phyloP scores from a whole-genome alignment of 2,113 vertebrate genomes.

The Rhinogobius similis region DNA sequence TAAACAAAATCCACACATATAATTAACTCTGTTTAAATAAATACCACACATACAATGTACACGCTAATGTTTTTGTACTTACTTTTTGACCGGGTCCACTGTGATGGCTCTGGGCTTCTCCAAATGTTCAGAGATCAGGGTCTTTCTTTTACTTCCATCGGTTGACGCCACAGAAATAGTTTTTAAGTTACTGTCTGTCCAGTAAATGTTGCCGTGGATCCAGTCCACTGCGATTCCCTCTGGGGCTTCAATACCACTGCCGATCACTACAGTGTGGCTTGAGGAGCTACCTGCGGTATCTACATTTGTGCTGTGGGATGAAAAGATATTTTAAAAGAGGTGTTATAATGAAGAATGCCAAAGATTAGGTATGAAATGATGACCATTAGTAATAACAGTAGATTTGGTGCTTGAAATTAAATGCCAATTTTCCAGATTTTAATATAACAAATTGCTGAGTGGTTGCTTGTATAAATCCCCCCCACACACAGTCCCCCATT shows the following conservation, averaged over 20 bases:
- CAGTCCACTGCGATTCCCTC: constrained; percentile 89
- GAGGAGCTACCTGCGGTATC: constrained; percentile 64
- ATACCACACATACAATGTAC: neutral
- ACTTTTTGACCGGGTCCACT: constrained; percentile 80
- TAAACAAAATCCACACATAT: constrained; percentile 42
- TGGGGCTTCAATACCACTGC: constrained; percentile 70
- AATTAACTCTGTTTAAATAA: neutral
- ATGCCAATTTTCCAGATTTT: too few relatives aligned
- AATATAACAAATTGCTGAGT: too few relatives aligned
- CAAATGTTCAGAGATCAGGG: constrained; percentile 74
- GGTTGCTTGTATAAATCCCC: too few relatives aligned
- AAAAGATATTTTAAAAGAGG: too few relatives aligned
- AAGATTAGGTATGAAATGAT: too few relatives aligned
- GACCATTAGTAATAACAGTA: too few relatives aligned
- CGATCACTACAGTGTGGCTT: constrained; percentile 74
- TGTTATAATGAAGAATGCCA: too few relatives aligned
- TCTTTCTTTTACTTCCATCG: constrained; percentile 80
- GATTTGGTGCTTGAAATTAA: too few relatives aligned
- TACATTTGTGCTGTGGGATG: constrained; percentile 71
- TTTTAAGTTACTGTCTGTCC: constrained; percentile 81
- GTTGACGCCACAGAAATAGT: constrained; percentile 84
- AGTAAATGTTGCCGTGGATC: constrained; percentile 90
- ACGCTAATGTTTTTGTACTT: neutral
- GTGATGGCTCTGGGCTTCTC: constrained; percentile 83
- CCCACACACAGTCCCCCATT: too few relatives aligned